Conservation (phyloP, 2,797 vertebrate species). For the Diglossa cyanea region DNA sequence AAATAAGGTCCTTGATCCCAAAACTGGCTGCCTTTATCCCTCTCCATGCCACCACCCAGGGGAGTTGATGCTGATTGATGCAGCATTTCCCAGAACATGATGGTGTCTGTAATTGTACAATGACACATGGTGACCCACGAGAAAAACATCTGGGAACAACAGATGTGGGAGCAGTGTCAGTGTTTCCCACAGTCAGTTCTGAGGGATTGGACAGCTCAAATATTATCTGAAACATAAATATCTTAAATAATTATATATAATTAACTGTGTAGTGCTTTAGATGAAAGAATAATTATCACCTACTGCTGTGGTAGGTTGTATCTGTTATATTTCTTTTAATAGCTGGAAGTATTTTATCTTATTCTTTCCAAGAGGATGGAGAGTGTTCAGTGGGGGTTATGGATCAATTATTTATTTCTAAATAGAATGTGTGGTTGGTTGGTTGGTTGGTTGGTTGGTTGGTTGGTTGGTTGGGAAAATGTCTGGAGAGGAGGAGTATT, state of each 20-base stretch:
- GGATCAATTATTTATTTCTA: neutral
- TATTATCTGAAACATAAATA: neutral
- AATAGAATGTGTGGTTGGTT: neutral
- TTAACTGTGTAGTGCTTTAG: neutral
- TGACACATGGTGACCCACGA: neutral
- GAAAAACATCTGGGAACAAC: neutral
- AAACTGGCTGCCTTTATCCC: neutral
- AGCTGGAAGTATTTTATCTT: neutral
- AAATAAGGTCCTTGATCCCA: neutral
- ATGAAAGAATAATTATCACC: neutral
- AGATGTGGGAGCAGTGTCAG: neutral
- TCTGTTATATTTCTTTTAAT: neutral
- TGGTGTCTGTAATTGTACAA: neutral
- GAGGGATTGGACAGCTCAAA: neutral
- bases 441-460: neutral
- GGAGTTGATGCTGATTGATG: neutral
- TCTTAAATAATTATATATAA: neutral
- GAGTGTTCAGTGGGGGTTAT: neutral
- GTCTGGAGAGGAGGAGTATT: neutral
- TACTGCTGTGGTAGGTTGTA: neutral
- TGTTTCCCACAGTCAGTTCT: neutral
- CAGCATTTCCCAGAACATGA: neutral
- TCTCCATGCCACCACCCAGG: fast-evolving
- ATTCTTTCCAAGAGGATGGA: neutral
- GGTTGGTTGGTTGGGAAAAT: neutral